phyloP scores from a whole-genome alignment of 2,797 vertebrate species.

The Xenopus petersii region DNA sequence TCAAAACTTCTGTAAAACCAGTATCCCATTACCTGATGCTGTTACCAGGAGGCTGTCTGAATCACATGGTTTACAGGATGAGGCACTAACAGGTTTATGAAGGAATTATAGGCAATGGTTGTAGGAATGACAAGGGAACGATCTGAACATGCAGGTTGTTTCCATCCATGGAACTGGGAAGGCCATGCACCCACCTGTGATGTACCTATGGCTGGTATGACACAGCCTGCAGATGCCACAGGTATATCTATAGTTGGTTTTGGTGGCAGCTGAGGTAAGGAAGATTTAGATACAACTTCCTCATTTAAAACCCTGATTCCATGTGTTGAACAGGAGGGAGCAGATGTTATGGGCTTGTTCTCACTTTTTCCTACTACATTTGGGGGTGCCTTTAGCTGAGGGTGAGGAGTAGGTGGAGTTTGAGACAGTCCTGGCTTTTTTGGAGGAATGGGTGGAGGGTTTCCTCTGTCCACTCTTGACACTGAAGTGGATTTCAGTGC shows the following conservation, averaged over 20 bases:
- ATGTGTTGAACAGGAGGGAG: conserved; percentile 70
- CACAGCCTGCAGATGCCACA: conserved; percentile 75
- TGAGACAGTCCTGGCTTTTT: conserved; percentile 98
- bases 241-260: conserved; percentile 96
- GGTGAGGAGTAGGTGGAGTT: conserved; percentile 90
- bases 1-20: conserved; percentile 62
- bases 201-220: conserved; percentile 90
- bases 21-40: conserved; percentile 97
- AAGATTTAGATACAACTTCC: conserved; percentile 72
- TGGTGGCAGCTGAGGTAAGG: conserved; percentile 94
- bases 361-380: conserved; percentile 76
- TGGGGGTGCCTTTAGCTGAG: conserved; percentile 85
- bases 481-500: conserved; percentile 85
- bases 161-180: conserved; percentile 74
- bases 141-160: conserved; percentile 89
- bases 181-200: conserved; percentile 98
- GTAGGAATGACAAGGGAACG: conserved; percentile 81
- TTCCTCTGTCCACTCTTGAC: conserved; percentile 90
- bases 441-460: conserved; percentile 96
- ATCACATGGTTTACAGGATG: conserved; percentile 88
- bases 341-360: conserved; percentile 70
- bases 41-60: conserved; percentile 96
- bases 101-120: conserved; percentile 84
- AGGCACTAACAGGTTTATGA: conserved; percentile 89
- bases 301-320: conserved; percentile 76